Conservation (phyloP, 2,888 invertebrate genomes). For the Drosophila kokeensis region DNA sequence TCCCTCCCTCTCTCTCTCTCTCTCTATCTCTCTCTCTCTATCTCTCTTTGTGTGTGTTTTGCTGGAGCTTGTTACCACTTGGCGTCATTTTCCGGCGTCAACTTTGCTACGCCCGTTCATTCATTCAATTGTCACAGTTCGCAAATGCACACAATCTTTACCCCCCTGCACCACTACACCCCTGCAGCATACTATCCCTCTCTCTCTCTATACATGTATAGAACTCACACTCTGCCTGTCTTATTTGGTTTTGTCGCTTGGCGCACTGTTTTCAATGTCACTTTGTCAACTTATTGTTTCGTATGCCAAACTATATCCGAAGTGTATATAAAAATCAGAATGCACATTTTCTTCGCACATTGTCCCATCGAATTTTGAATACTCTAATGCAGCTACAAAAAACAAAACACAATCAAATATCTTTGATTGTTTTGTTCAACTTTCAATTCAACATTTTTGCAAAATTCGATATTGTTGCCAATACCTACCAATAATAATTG, state of each 20-base stretch:
- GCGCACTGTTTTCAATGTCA: conserved; percentile 63
- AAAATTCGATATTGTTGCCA: background rate
- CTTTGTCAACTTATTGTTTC: conserved; percentile 65
- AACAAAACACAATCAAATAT: background rate
- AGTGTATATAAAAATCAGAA: conserved; percentile 40
- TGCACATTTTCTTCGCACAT: background rate
- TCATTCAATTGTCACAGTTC: conserved; percentile 63
- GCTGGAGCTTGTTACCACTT: conserved; percentile 37
- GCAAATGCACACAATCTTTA: conserved; percentile 23
- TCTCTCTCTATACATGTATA: background rate
- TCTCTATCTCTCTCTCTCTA: background rate
- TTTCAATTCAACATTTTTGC: background rate
- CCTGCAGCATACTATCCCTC: background rate
- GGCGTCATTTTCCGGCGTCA: conserved; percentile 70
- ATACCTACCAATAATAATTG: too few species aligned
- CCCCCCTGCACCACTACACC: background rate
- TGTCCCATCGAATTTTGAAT: background rate
- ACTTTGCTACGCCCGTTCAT: conserved; percentile 61
- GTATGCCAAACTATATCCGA: conserved; percentile 48
- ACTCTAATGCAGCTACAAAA: conserved; percentile 1
- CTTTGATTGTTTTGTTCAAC: background rate
- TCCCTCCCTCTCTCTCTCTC: background rate
- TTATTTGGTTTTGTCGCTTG: conserved; percentile 30
- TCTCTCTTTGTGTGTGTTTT: background rate
- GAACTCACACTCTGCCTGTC: conserved; percentile 1